These are phyloP conservation scores for Spilarctia lutea DNA, from an alignment of 2,888 invertebrate species.

Conservation along the genomic window DNA sequence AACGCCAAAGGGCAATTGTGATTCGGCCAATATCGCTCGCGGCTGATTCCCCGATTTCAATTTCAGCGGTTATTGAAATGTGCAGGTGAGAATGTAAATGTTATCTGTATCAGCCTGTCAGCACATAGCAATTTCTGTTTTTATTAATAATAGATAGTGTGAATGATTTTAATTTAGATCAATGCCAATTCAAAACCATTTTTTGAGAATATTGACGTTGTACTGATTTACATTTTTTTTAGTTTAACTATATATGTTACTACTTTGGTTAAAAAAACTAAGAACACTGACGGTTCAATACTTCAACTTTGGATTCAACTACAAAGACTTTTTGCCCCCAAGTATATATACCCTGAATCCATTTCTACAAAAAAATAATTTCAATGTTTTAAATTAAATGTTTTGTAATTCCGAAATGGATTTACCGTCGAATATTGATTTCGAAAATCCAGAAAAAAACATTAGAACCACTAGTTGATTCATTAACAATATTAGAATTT, in stretches of 20 bases:
- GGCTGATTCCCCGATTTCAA: conserved; percentile 56
- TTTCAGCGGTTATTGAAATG: conserved; percentile 53
- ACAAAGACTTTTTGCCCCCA: too few relatives aligned
- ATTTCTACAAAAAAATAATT: too few relatives aligned
- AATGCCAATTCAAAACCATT: background rate
- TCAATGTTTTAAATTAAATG: too few relatives aligned
- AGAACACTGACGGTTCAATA: background rate
- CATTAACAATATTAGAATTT: background rate
- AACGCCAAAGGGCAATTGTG: conserved; percentile 56
- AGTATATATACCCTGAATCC: too few relatives aligned
- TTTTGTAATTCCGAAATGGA: too few relatives aligned
- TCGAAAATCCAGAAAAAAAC: background rate
- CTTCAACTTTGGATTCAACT: background rate
- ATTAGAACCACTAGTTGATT: background rate
- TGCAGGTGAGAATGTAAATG: conserved; percentile 30
- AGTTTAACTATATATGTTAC: background rate
- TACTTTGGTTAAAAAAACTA: too few relatives aligned
- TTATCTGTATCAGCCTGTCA: background rate
- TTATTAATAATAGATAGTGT: conserved; percentile 1
- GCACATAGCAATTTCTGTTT: background rate
- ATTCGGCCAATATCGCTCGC: conserved; percentile 60
- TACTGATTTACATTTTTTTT: background rate
- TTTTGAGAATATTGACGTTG: background rate
- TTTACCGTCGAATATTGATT: background rate
- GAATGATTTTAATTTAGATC: background rate